These are phyloP conservation scores for Brachystomella parvula DNA, from an alignment of 1,140 invertebrate genomes.

Conservation along the genomic window DNA sequence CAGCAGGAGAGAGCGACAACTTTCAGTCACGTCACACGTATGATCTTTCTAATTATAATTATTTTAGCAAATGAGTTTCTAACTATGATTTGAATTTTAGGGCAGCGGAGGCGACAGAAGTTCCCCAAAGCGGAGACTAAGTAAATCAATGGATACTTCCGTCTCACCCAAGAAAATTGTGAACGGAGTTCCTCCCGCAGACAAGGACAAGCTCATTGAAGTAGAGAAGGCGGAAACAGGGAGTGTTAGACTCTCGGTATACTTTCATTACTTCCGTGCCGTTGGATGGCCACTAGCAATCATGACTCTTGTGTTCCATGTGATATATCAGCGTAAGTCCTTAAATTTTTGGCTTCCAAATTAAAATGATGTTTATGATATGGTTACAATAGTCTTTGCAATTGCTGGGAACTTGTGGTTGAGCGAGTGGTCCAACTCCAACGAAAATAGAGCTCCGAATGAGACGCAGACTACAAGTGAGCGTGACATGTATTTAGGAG, in stretches of 20 bases:
- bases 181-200: constrained; percentile 41
- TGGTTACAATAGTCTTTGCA: constrained; percentile 50
- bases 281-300: constrained; percentile 56
- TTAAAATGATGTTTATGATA: background rate
- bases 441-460: constrained; percentile 34
- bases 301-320: constrained; percentile 66
- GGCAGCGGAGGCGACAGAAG: background rate
- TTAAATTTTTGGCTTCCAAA: background rate
- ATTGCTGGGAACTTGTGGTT: constrained; percentile 34
- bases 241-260: constrained; percentile 48
- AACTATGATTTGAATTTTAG: background rate
- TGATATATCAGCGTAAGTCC: constrained; percentile 27
- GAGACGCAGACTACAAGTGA: constrained; percentile 39
- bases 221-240: constrained; percentile 47
- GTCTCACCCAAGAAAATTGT: background rate
- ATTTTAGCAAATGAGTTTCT: background rate
- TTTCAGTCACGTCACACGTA: background rate
- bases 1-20: background rate
- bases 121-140: background rate
- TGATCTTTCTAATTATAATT: background rate
- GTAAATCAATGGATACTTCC: background rate
- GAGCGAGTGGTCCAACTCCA: constrained; percentile 43
- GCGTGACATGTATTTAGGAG: constrained; percentile 73
- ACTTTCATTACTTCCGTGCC: constrained; percentile 47
- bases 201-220: constrained; percentile 36